These are phyloP conservation scores for Lontra canadensis DNA, from an alignment of 2,113 vertebrate species.

Conservation along the genomic window DNA sequence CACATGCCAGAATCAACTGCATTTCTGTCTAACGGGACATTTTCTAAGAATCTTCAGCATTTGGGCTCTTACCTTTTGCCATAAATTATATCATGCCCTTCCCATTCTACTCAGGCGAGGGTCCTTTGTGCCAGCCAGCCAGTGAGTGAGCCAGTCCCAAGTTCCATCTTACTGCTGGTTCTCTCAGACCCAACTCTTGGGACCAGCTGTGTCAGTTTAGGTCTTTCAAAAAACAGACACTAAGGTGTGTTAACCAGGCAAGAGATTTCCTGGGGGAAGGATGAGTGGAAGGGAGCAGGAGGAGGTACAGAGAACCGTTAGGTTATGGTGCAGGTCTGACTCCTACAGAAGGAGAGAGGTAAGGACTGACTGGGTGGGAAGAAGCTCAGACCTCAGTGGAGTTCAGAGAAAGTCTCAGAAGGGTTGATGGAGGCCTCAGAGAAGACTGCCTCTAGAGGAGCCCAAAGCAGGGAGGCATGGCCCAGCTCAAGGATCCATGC, in stretches of 20 bases:
- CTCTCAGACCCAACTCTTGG: neutral
- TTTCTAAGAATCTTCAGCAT: neutral
- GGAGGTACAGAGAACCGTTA: neutral
- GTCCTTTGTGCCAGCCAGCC: neutral
- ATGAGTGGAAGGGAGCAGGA: neutral
- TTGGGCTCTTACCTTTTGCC: neutral
- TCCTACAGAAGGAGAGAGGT: neutral
- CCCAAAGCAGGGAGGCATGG: neutral
- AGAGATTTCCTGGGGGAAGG: neutral
- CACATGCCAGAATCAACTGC: neutral
- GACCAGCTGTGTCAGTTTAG: neutral
- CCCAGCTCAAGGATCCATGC: neutral
- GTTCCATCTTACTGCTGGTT: neutral
- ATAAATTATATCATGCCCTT: neutral
- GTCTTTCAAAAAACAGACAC: neutral
- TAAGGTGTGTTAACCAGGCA: neutral
- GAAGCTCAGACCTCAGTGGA: neutral
- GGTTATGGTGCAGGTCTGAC: neutral
- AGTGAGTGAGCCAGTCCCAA: neutral
- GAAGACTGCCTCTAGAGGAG: neutral
- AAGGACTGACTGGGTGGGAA: neutral
- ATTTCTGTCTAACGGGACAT: neutral
- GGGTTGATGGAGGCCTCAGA: neutral
- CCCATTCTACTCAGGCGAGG: neutral
- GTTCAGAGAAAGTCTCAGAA: neutral